Percentiles rank a stretch among this genome's conserved stretches.
Conservation (phyloP, 2,797 vertebrate genomes). For the Natrix natrix region DNA sequence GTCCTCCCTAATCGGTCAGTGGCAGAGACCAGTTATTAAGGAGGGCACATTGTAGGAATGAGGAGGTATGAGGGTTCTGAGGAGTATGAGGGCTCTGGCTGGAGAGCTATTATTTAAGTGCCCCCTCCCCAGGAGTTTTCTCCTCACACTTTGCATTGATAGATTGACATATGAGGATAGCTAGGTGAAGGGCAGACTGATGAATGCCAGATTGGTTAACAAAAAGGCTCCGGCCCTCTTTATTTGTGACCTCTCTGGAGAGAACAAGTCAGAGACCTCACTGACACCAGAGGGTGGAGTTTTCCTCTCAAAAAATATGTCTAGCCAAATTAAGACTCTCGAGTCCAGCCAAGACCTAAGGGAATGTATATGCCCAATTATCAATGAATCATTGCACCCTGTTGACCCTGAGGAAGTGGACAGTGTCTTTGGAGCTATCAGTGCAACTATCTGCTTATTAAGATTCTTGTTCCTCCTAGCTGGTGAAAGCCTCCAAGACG, state of each 20-base stretch:
- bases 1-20: neutral
- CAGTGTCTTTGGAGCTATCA: neutral
- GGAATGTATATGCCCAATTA: neutral
- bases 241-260: neutral
- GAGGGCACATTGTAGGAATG: neutral
- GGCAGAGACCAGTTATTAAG: neutral
- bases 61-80: neutral
- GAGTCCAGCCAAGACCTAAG: neutral
- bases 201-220: neutral
- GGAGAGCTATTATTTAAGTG: neutral
- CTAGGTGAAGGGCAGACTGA: neutral
- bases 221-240: neutral
- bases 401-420: neutral
- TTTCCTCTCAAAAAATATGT: neutral
- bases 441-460: neutral
- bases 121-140: neutral
- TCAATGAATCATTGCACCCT: neutral
- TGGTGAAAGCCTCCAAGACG: neutral
- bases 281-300: neutral
- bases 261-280: neutral
- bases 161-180: neutral
- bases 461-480: neutral
- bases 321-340: neutral
- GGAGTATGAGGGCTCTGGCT: neutral
- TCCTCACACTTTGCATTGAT: neutral